phyloP scores from a whole-genome alignment of 2,113 vertebrate species.

The Oryzias javanicus region DNA sequence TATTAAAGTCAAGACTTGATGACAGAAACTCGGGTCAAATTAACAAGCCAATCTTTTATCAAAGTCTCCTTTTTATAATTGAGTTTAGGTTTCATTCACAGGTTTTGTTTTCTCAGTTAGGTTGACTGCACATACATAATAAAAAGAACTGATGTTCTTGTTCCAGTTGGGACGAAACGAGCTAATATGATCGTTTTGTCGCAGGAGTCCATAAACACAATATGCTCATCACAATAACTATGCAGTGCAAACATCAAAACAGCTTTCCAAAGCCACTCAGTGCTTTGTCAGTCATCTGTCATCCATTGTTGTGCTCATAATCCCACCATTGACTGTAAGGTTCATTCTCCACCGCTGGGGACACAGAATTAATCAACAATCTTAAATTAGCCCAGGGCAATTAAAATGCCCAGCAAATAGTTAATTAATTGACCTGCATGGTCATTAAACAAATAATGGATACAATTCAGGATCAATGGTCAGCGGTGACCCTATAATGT shows the following conservation, averaged over 20 bases:
- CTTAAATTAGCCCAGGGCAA: slow-evolving; percentile 70
- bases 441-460: slow-evolving; percentile 68
- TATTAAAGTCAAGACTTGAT: no score
- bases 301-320: slow-evolving; percentile 68
- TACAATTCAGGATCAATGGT: slow-evolving; percentile 72
- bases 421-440: slow-evolving; percentile 69
- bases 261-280: slow-evolving; percentile 74
- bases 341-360: slow-evolving; percentile 49
- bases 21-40: neutral
- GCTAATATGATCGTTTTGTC: slow-evolving; percentile 41
- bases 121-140: slow-evolving; percentile 55
- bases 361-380: slow-evolving; percentile 57
- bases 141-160: slow-evolving; percentile 42
- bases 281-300: slow-evolving; percentile 66
- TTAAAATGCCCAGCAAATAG: slow-evolving; percentile 62
- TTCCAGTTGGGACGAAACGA: slow-evolving; percentile 36
- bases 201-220: slow-evolving; percentile 40
- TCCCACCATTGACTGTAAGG: slow-evolving; percentile 54
- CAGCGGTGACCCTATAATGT: slow-evolving; percentile 55
- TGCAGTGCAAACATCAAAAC: slow-evolving; percentile 52
- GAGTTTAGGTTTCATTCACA: neutral
- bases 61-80: slow-evolving; percentile 4
- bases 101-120: slow-evolving; percentile 25
- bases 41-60: neutral
- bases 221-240: slow-evolving; percentile 60